Conservation (phyloP, 2,113 vertebrate species). For the Tichodroma muraria region DNA sequence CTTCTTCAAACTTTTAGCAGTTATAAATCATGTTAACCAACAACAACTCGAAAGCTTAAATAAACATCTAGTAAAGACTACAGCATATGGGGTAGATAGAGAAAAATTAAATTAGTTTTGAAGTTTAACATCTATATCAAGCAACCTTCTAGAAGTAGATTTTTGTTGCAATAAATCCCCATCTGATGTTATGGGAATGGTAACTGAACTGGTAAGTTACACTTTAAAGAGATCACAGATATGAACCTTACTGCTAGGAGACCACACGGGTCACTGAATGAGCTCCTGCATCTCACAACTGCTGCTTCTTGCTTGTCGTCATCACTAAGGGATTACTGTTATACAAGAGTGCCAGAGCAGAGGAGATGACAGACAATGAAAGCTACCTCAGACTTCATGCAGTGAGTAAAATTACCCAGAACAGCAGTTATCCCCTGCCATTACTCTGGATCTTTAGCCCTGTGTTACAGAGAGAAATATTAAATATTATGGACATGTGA, state of each 20-base stretch:
- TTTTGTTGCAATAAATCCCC: not conserved
- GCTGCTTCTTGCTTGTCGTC: not conserved
- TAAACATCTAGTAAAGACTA: not conserved
- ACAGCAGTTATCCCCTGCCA: not conserved
- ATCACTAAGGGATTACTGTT: not conserved
- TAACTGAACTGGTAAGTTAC: not conserved
- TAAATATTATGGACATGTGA: not conserved
- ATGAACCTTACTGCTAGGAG: not conserved
- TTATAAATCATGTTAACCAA: not conserved
- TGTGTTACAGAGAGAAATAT: not conserved
- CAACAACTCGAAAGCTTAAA: conserved; percentile 13
- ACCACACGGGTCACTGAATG: not conserved
- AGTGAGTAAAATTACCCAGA: not conserved
- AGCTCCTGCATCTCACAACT: not conserved
- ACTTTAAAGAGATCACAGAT: not conserved
- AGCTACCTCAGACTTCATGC: not conserved
- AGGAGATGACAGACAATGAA: not conserved
- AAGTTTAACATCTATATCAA: not conserved
- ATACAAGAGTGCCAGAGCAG: not conserved
- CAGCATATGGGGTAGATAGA: not conserved
- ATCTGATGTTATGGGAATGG: not conserved
- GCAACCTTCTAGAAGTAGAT: not conserved
- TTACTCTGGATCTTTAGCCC: not conserved
- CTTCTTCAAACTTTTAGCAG: not conserved
- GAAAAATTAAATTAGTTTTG: conserved; percentile 1